These are phyloP conservation scores for Xiphorhynchus erythropygius DNA, from an alignment of 2,797 vertebrate species.

Conservation along the genomic window DNA sequence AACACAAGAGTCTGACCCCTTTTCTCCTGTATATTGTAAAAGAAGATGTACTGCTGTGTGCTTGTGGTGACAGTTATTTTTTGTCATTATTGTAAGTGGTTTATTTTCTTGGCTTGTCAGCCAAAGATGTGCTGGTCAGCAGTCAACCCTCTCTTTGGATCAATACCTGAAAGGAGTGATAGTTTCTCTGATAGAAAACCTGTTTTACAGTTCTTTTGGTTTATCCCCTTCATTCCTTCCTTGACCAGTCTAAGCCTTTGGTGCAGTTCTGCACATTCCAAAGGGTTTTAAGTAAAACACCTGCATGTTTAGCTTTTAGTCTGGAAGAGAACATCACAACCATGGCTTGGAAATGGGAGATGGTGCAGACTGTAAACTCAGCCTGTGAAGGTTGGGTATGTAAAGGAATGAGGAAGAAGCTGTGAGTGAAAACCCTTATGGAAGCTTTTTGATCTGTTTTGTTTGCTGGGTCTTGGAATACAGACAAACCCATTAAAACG, in stretches of 20 bases:
- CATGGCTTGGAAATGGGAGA: neutral
- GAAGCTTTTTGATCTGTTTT: neutral
- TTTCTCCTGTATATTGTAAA: neutral
- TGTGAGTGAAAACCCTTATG: neutral
- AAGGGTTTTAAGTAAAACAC: neutral
- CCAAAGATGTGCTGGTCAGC: neutral
- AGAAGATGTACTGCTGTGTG: neutral
- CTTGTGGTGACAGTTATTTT: neutral
- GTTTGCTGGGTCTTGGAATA: constrained; percentile 16
- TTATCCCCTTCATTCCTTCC: neutral
- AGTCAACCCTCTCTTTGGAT: neutral
- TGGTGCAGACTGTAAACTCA: neutral
- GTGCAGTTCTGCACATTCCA: neutral
- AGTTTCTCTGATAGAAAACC: neutral
- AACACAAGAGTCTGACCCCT: neutral
- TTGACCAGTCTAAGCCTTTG: neutral
- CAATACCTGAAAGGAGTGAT: neutral
- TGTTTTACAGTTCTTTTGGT: neutral
- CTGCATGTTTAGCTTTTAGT: neutral
- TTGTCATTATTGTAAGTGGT: neutral
- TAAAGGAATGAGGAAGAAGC: neutral
- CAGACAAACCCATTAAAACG: constrained; percentile 30
- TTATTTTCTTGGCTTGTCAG: neutral
- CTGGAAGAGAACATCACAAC: neutral
- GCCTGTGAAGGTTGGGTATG: neutral